Conservation (phyloP, 2,888 invertebrate species). For the Diadromus collaris region DNA sequence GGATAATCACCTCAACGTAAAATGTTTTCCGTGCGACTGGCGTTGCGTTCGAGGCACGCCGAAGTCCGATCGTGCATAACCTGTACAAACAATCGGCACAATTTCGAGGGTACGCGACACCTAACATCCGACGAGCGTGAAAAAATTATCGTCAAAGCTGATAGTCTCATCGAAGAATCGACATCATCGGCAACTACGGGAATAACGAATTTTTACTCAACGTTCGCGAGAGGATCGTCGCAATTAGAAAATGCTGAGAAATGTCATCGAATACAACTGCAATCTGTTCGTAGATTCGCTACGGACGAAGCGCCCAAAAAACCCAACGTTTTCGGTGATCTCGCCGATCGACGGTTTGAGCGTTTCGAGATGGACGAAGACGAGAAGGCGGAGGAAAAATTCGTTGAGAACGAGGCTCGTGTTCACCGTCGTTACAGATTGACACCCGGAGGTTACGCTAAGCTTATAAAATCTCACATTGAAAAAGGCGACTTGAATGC, state of each 20-base stretch:
- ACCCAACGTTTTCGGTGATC: slow-evolving; percentile 70
- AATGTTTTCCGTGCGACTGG: slow-evolving; percentile 43
- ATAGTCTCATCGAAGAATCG: not conserved
- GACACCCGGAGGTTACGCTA: slow-evolving; percentile 85
- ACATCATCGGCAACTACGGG: not conserved
- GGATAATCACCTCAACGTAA: too few species aligned
- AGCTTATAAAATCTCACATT: slow-evolving; percentile 86
- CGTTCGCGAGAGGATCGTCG: not conserved
- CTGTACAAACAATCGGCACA: slow-evolving; percentile 40
- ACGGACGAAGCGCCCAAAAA: slow-evolving; percentile 52
- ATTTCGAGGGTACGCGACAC: not conserved
- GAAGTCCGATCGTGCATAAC: slow-evolving; percentile 22
- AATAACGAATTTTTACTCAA: not conserved
- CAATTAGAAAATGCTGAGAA: not conserved
- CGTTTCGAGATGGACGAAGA: slow-evolving; percentile 68
- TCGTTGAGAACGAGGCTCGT: slow-evolving; percentile 63
- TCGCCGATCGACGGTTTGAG: slow-evolving; percentile 67
- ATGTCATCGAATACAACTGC: not conserved
- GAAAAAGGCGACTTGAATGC: slow-evolving; percentile 85
- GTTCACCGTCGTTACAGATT: slow-evolving; percentile 78
- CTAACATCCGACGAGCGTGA: not conserved
- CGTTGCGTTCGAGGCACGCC: slow-evolving; percentile 26
- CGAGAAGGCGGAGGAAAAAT: slow-evolving; percentile 71
- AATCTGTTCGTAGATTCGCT: slow-evolving; percentile 20
- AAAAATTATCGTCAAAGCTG: not conserved